These are phyloP conservation scores for Cerceris rybyensis DNA, from an alignment of 2,888 invertebrate genomes.

Conservation along the genomic window DNA sequence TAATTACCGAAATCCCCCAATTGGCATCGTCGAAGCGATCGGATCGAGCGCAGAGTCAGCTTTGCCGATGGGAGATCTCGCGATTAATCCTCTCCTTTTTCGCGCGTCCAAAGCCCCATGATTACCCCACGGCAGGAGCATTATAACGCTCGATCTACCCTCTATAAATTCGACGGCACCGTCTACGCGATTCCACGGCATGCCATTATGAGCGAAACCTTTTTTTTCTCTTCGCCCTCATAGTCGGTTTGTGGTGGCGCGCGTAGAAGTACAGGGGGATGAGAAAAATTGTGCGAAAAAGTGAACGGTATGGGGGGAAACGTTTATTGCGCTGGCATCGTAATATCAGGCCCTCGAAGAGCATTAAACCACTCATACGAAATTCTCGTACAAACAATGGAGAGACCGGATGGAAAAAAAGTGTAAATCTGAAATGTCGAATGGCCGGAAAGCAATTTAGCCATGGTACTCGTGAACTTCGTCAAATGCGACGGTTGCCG, in stretches of 20 bases:
- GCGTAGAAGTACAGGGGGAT: not conserved
- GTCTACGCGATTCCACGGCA: constrained; percentile 26
- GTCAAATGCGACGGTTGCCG: not conserved
- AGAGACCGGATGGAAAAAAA: constrained; percentile 20
- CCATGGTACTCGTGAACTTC: not conserved
- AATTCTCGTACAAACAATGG: constrained; percentile 42
- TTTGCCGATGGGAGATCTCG: constrained; percentile 33
- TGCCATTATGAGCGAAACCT: constrained; percentile 30
- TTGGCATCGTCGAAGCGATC: constrained; percentile 3
- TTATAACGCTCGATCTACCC: constrained; percentile 44
- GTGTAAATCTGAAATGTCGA: constrained; percentile 5
- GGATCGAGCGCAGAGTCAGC: not conserved
- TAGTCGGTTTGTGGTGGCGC: not conserved
- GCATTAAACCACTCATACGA: constrained; percentile 41
- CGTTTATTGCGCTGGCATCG: constrained; percentile 15
- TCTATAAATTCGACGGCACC: constrained; percentile 45
- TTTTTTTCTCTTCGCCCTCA: not conserved
- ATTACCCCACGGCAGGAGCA: constrained; percentile 46
- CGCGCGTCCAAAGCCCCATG: constrained; percentile 39
- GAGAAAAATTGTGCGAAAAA: not conserved
- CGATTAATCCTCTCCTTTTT: constrained; percentile 48
- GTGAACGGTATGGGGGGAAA: not conserved
- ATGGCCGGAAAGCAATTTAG: not conserved
- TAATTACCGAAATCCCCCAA: not conserved
- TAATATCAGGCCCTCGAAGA: constrained; percentile 27